phyloP scores from a whole-genome alignment of 2,888 invertebrate species.

The Drosophila emarginata region DNA sequence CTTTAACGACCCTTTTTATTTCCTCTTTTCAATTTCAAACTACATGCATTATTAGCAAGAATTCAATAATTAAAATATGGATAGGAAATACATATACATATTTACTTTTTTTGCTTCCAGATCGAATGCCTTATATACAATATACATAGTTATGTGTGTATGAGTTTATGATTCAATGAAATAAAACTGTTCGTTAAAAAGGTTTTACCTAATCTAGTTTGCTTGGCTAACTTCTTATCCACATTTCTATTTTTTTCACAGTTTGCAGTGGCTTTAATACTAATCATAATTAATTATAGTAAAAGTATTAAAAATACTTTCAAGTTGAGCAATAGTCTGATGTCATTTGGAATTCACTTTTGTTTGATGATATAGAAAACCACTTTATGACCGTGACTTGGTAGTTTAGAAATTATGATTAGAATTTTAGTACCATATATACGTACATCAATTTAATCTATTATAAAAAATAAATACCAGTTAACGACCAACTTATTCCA shows the following conservation, averaged over 20 bases:
- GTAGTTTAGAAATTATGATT: too few relatives aligned
- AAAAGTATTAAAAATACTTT: not conserved
- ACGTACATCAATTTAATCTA: too few relatives aligned
- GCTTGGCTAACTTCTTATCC: not conserved
- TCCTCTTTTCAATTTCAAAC: not conserved
- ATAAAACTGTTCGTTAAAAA: not conserved
- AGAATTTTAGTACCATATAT: too few relatives aligned
- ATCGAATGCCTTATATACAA: too few relatives aligned
- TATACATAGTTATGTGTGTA: too few relatives aligned
- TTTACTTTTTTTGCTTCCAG: too few relatives aligned
- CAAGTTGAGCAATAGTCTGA: not conserved
- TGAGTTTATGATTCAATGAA: not conserved
- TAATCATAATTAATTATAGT: conserved; percentile 1
- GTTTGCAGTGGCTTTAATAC: not conserved
- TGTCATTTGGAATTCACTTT: too few relatives aligned
- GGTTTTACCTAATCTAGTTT: not conserved
- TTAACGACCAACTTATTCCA: too few relatives aligned
- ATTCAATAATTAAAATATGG: not conserved
- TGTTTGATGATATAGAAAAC: too few relatives aligned
- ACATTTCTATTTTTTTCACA: not conserved
- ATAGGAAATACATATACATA: not conserved
- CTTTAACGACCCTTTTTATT: too few relatives aligned
- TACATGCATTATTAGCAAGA: not conserved
- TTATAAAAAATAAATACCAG: too few relatives aligned
- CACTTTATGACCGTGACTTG: too few relatives aligned